A percentile compares a stretch with the other conserved stretches of the same genome.
Conservation (phyloP, 2,888 invertebrate genomes). For the Drosophila trichaetosa region DNA sequence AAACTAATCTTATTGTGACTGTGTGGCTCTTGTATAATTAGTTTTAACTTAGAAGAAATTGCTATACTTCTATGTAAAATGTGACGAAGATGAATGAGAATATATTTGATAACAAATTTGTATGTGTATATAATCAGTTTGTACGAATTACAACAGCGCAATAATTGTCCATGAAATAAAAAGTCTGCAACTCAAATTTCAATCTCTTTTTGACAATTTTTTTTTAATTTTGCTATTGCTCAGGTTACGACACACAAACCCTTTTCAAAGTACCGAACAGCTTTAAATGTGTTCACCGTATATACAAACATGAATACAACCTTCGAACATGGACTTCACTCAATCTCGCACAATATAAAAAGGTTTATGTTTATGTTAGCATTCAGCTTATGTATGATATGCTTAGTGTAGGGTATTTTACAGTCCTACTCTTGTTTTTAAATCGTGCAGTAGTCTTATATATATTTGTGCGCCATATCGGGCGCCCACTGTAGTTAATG, state of each 20-base stretch:
- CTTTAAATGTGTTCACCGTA: neutral
- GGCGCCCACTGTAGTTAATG: slow-evolving; percentile 6
- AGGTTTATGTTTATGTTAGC: neutral
- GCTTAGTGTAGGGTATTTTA: neutral
- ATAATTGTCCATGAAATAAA: neutral
- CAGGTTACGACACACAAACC: too few relatives aligned
- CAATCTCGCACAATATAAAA: neutral
- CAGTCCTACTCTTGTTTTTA: neutral
- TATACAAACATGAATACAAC: neutral
- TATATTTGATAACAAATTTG: neutral
- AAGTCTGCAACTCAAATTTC: neutral
- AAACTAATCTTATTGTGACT: neutral
- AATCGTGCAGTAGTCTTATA: neutral
- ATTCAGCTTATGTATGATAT: neutral
- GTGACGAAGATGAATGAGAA: neutral
- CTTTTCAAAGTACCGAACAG: neutral
- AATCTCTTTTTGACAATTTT: neutral
- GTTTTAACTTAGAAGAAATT: neutral
- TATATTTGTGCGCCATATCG: neutral
- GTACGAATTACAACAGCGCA: neutral
- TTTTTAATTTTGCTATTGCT: neutral
- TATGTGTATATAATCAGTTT: neutral
- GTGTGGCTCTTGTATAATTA: neutral
- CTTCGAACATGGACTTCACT: neutral
- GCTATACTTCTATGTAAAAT: neutral